These are phyloP conservation scores for Tinamus major DNA, from an alignment of 2,797 vertebrate genomes.

Conservation along the genomic window DNA sequence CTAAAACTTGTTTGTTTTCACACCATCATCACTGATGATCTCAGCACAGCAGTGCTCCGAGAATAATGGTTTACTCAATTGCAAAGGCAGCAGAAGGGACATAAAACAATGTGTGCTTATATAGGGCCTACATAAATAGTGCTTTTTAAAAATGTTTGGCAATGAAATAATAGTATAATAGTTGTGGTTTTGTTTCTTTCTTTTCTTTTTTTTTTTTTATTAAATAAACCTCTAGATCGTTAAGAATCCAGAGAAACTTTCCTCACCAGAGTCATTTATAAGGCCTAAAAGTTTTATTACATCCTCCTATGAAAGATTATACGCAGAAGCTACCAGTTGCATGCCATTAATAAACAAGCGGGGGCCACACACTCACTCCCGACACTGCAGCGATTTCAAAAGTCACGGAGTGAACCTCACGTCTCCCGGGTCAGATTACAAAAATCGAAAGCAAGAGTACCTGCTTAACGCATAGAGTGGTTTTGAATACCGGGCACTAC, in stretches of 20 bases:
- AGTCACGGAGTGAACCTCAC: background rate
- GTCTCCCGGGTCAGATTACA: background rate
- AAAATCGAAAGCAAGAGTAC: background rate
- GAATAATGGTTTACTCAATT: constrained; percentile 79
- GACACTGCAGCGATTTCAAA: background rate
- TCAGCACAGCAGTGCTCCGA: constrained; percentile 58
- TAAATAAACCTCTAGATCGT: constrained; percentile 50
- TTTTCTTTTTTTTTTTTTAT: background rate
- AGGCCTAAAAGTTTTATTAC: background rate
- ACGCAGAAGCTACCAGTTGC: background rate
- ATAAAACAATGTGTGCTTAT: constrained; percentile 76
- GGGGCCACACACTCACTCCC: background rate
- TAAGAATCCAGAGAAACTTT: background rate
- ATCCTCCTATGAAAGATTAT: background rate
- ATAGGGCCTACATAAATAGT: constrained; percentile 75
- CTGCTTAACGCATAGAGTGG: background rate
- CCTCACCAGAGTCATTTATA: background rate
- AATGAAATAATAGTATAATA: constrained; percentile 76
- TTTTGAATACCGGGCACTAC: background rate
- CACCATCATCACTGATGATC: constrained; percentile 70
- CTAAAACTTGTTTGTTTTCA: constrained; percentile 78
- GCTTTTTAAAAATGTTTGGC: constrained; percentile 73
- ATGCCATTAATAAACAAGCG: background rate
- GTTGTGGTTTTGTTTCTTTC: constrained; percentile 47
- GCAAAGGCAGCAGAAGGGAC: constrained; percentile 69